Evolutionary conservation across 2,113 vertebrate species (phyloP).

Genomic region (Greenwoodochromis staneri): DNA sequence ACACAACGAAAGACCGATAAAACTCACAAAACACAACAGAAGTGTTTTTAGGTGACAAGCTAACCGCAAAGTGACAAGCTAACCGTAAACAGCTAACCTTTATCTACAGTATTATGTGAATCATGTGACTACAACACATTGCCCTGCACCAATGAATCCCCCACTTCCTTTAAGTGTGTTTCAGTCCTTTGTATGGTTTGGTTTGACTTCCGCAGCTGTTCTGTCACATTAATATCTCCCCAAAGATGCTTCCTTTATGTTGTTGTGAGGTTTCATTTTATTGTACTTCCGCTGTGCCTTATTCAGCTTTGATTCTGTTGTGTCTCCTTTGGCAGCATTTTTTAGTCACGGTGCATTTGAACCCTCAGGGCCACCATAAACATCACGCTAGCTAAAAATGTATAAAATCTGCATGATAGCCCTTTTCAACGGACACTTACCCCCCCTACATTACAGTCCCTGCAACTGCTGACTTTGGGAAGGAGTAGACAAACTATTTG

Average conservation of each 20-base stretch:
- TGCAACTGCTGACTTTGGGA: background rate
- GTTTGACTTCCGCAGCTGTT: background rate
- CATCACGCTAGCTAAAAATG: background rate
- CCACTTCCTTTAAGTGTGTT: background rate
- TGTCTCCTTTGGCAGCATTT: background rate
- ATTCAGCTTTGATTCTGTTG: background rate
- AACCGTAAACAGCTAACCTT: background rate
- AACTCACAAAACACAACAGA: background rate
- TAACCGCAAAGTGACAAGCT: background rate
- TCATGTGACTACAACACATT: background rate
- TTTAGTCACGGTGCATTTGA: background rate
- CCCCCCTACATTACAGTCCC: background rate
- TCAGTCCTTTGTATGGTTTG: background rate
- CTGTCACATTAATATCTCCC: background rate
- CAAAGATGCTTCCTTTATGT: background rate
- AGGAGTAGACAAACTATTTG: background rate
- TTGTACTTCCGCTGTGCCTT: background rate
- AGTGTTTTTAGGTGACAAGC: background rate
- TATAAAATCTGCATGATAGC: background rate
- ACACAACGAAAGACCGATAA: background rate
- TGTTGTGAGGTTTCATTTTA: background rate
- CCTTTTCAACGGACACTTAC: background rate
- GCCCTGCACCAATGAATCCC: background rate
- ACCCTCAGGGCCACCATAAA: background rate
- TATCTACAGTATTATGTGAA: background rate